Percentiles rank a stretch among this genome's conserved stretches.
Conservation (phyloP, 2,888 invertebrate species). For the Napeogenes inachia region DNA sequence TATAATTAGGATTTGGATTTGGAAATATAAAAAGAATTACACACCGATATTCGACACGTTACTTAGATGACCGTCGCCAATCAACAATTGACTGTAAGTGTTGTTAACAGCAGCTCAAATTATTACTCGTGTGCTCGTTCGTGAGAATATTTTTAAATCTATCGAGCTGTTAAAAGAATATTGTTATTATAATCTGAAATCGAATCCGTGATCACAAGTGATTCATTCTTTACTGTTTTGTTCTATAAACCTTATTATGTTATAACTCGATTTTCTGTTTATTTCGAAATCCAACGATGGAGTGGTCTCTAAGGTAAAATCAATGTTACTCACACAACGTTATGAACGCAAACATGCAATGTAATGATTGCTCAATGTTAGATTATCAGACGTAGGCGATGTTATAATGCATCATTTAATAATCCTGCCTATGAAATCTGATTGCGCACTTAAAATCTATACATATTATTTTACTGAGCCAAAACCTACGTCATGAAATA, state of each 20-base stretch:
- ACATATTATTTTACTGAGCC: not conserved
- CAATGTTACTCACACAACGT: not conserved
- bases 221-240: not conserved
- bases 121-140: constrained; percentile 53
- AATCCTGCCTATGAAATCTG: constrained; percentile 17
- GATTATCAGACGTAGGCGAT: constrained; percentile 21
- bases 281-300: not conserved
- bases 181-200: constrained; percentile 6
- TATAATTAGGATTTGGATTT: too few relatives aligned
- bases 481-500: too few relatives aligned
- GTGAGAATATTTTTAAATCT: constrained; percentile 52
- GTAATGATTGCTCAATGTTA: not conserved
- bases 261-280: too few relatives aligned
- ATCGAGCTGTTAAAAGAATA: constrained; percentile 9
- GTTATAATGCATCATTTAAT: constrained; percentile 19
- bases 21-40: too few relatives aligned
- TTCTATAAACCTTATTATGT: too few relatives aligned
- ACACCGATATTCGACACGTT: constrained; percentile 22
- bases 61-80: constrained; percentile 45
- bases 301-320: constrained; percentile 1
- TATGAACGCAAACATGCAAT: constrained; percentile 2
- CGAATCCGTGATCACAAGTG: not conserved
- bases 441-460: constrained; percentile 15
- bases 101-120: constrained; percentile 65
- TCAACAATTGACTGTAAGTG: constrained; percentile 61